A percentile compares a stretch with the other conserved stretches of the same genome.
Conservation (phyloP, 2,797 vertebrate genomes). For the Amazonetta brasiliensis region DNA sequence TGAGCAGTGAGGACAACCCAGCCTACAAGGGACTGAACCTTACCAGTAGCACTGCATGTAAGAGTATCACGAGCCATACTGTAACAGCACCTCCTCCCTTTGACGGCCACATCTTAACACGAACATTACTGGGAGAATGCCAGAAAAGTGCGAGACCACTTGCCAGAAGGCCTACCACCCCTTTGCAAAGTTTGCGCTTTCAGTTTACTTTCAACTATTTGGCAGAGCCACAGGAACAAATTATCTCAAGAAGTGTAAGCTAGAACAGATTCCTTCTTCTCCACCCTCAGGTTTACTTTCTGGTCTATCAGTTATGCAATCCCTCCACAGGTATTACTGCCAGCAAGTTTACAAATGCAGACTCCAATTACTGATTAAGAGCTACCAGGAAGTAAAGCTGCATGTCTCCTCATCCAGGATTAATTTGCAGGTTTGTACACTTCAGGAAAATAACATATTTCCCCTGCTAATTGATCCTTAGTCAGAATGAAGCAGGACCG, state of each 20-base stretch:
- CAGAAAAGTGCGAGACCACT: neutral
- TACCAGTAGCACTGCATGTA: neutral
- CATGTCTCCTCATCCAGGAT: neutral
- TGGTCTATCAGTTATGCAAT: neutral
- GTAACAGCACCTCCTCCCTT: neutral
- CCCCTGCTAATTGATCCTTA: neutral
- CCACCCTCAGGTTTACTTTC: neutral
- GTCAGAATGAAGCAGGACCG: neutral
- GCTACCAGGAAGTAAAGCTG: neutral
- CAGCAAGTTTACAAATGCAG: neutral
- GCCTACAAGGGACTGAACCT: neutral
- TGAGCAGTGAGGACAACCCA: constrained; percentile 23
- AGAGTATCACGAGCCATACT: neutral
- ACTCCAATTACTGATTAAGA: neutral
- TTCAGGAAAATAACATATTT: neutral
- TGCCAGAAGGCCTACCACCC: neutral
- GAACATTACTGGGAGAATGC: neutral
- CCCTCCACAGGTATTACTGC: neutral
- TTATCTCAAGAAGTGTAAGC: neutral
- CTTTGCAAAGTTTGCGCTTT: neutral
- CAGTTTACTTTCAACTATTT: neutral
- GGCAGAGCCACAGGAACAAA: neutral
- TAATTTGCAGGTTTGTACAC: neutral
- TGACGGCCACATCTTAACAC: neutral
- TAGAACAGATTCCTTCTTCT: neutral